Evolutionary conservation across 1,140 invertebrate species (phyloP).

Genomic region (Procambarus clarkii): DNA sequence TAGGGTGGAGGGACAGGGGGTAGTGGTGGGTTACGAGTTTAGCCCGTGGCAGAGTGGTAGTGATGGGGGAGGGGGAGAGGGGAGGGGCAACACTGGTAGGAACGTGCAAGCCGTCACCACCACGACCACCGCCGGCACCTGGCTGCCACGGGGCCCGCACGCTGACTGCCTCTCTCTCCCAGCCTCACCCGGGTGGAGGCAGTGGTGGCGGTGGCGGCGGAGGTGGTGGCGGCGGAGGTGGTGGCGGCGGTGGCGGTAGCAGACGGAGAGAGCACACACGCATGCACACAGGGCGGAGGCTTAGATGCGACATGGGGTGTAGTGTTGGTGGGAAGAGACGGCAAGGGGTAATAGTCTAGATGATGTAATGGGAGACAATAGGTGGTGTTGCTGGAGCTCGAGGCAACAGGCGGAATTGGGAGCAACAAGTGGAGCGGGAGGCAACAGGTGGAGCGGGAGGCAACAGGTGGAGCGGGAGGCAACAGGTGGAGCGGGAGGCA

Average conservation of each 20-base stretch:
- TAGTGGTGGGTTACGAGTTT: too few species aligned
- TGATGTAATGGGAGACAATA: not conserved
- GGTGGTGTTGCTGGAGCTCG: not conserved
- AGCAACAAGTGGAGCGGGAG: conserved; percentile 4
- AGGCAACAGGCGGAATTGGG: not conserved
- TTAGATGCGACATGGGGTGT: not conserved
- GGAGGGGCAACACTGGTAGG: not conserved
- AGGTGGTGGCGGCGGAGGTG: too few species aligned
- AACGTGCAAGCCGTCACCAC: not conserved
- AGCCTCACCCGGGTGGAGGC: conserved; percentile 1
- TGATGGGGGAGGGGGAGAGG: not conserved
- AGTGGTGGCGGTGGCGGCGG: not conserved
- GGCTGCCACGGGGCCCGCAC: conserved; percentile 14
- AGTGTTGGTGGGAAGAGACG: not conserved
- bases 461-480: not conserved
- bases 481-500: not conserved
- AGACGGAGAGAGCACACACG: not conserved
- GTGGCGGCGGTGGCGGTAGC: not conserved
- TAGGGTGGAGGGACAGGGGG: too few species aligned
- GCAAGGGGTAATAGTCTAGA: not conserved
- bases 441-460: not conserved
- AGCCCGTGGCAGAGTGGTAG: not conserved
- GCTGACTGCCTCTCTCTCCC: conserved; percentile 4
- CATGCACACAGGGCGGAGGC: not conserved
- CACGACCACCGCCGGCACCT: conserved; percentile 8